Percentiles rank a stretch among this genome's conserved stretches.
Conservation (phyloP, 2,888 invertebrate genomes). For the Microplitis manilae region DNA sequence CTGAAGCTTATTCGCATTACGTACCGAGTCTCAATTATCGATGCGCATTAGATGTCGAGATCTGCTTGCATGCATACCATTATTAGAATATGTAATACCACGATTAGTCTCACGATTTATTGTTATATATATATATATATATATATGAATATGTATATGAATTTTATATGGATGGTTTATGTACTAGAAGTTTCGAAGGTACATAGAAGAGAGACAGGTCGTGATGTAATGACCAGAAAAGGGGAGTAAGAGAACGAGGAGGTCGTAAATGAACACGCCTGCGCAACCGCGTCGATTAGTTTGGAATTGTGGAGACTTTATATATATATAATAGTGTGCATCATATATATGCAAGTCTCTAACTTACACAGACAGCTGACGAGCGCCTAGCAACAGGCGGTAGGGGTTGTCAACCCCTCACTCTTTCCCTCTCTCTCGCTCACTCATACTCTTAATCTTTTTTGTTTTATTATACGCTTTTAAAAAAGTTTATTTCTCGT, state of each 20-base stretch:
- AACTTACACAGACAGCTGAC: constrained; percentile 51
- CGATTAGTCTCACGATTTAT: constrained; percentile 4
- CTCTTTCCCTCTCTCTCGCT: background rate
- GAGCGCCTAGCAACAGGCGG: constrained; percentile 66
- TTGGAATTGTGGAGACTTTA: constrained; percentile 27
- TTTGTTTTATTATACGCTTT: constrained; percentile 31
- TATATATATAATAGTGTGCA: constrained; percentile 27
- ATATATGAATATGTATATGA: constrained; percentile 8
- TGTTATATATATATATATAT: background rate
- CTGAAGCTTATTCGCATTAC: constrained; percentile 6
- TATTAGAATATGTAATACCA: background rate
- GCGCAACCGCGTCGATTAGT: constrained; percentile 46
- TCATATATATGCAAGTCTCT: constrained; percentile 36
- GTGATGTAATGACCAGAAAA: background rate
- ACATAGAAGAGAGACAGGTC: background rate
- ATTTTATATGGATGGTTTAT: background rate
- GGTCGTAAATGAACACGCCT: constrained; percentile 45
- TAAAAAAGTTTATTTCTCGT: constrained; percentile 21
- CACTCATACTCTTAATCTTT: too few species aligned
- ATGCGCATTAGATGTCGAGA: constrained; percentile 13
- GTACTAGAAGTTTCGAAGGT: background rate
- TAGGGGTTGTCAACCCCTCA: constrained; percentile 63
- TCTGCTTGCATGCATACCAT: background rate
- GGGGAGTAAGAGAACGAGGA: constrained; percentile 24
- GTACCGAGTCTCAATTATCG: constrained; percentile 4